Percentiles rank a stretch among this genome's conserved stretches.
These are phyloP conservation scores for Tortricodes alternella DNA, from an alignment of 2,888 invertebrate species.

Conservation along the genomic window DNA sequence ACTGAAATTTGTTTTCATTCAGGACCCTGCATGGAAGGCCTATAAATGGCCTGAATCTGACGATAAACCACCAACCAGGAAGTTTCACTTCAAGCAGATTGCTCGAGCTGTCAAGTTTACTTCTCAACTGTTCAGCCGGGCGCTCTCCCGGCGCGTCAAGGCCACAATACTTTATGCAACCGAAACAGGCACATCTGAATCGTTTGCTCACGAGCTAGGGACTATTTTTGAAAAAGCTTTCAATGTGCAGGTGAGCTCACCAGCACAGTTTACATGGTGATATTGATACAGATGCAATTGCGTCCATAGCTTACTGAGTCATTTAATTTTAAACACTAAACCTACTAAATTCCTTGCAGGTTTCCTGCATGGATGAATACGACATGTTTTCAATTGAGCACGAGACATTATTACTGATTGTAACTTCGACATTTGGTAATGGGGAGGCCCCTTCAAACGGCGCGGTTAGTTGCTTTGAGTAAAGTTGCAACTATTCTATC, in stretches of 20 bases:
- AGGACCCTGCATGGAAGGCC: constrained; percentile 95
- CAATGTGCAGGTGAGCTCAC: constrained; percentile 90
- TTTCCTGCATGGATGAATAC: constrained; percentile 96
- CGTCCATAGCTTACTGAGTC: background rate
- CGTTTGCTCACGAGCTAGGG: constrained; percentile 94
- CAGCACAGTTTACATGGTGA: background rate
- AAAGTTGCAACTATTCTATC: background rate
- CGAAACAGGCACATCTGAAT: constrained; percentile 97
- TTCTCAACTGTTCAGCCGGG: constrained; percentile 96
- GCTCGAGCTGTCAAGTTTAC: constrained; percentile 98
- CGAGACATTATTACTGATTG: constrained; percentile 94
- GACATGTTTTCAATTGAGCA: constrained; percentile 97
- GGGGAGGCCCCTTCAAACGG: constrained; percentile 99
- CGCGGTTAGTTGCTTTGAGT: constrained; percentile 85
- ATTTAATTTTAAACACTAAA: background rate
- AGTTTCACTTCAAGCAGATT: constrained; percentile 97
- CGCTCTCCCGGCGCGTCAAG: constrained; percentile 95
- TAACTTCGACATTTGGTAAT: constrained; percentile 98
- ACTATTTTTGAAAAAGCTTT: constrained; percentile 96
- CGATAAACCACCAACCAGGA: constrained; percentile 87
- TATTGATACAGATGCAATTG: background rate
- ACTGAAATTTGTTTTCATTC: constrained; percentile 1
- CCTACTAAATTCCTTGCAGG: constrained; percentile 74
- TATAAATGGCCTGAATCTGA: constrained; percentile 90
- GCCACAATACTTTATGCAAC: constrained; percentile 97